Evolutionary conservation across 1,140 invertebrate genomes (phyloP).

Genomic region (Ostrea denselamellosa): DNA sequence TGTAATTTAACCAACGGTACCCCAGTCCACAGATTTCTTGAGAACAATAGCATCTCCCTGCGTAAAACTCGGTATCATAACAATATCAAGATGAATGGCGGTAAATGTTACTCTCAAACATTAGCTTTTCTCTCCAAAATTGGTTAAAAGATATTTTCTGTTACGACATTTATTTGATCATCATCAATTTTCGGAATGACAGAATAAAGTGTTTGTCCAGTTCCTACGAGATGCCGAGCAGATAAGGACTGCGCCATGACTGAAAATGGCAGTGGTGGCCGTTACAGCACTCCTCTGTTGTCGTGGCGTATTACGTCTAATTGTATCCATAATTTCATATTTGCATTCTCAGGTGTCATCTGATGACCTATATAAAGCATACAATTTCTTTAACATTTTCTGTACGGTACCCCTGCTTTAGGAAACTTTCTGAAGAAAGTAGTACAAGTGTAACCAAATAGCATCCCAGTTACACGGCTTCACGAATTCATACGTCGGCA

Average conservation of each 20-base stretch:
- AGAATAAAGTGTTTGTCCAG: slow-evolving; percentile 14
- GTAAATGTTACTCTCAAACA: slow-evolving; percentile 25
- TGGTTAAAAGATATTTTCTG: slow-evolving; percentile 26
- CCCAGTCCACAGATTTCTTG: background rate
- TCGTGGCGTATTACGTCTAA: background rate
- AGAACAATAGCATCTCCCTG: background rate
- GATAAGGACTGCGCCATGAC: background rate
- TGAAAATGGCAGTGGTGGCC: background rate
- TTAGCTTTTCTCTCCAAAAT: slow-evolving; percentile 35
- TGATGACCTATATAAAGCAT: slow-evolving; percentile 16
- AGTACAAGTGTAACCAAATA: background rate
- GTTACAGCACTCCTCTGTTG: background rate
- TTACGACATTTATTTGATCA: slow-evolving; percentile 36
- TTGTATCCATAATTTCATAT: background rate
- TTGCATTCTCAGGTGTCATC: background rate
- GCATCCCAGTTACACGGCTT: too few relatives aligned
- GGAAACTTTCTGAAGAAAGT: background rate
- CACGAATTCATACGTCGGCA: too few relatives aligned
- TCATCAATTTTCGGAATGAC: slow-evolving; percentile 34
- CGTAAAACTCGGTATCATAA: background rate
- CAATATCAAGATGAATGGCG: slow-evolving; percentile 14
- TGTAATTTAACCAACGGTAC: background rate
- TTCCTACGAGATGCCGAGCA: background rate
- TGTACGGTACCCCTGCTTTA: background rate
- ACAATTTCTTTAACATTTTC: background rate